Evolutionary conservation across 2,888 invertebrate genomes (phyloP).

Genomic region (Idaea straminata): DNA sequence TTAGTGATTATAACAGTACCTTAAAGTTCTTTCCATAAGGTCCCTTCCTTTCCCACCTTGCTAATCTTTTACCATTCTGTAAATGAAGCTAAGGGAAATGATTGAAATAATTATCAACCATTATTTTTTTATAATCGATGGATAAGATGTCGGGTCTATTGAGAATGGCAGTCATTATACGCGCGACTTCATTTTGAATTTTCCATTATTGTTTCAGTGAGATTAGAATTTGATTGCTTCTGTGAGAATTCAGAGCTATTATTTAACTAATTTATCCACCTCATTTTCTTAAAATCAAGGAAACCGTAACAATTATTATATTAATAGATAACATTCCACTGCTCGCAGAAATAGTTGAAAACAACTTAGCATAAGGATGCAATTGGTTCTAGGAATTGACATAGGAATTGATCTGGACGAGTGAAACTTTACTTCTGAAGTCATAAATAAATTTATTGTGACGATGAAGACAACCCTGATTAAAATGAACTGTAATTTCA

Average conservation of each 20-base stretch:
- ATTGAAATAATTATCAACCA: constrained; percentile 37
- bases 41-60: constrained; percentile 11
- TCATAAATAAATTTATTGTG: constrained; percentile 14
- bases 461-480: constrained; percentile 7
- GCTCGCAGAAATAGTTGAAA: no score
- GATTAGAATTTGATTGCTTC: constrained; percentile 67
- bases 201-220: constrained; percentile 61
- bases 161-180: constrained; percentile 52
- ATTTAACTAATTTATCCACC: no score
- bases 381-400: no score
- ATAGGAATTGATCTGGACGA: no score
- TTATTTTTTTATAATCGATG: constrained; percentile 44
- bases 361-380: no score
- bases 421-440: no score
- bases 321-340: no score
- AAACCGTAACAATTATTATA: no score
- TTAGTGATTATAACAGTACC: no score
- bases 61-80: constrained; percentile 24
- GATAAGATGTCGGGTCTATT: constrained; percentile 24
- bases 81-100: not conserved
- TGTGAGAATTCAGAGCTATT: constrained; percentile 23
- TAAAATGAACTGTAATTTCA: constrained; percentile 11
- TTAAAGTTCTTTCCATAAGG: no score
- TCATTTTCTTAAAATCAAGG: no score
- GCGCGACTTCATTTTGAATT: constrained; percentile 68